These are phyloP conservation scores for Thoracochromis brauschi DNA, from an alignment of 2,113 vertebrate genomes.

Conservation along the genomic window DNA sequence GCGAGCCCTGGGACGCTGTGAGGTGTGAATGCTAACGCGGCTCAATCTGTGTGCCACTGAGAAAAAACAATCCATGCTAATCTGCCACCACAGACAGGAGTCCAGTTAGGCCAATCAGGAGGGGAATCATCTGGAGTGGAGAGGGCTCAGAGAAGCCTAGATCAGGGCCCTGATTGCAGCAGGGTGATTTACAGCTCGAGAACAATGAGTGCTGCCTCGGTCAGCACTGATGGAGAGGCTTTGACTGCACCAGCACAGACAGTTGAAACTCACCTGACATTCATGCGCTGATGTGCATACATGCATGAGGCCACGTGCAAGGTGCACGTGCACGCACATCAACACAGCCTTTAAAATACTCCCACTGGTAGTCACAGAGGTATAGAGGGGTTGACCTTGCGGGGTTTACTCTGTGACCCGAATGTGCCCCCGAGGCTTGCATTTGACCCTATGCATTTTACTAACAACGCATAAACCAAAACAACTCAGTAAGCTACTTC, in stretches of 20 bases:
- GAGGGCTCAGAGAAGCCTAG: slow-evolving; percentile 60
- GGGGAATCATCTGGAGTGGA: slow-evolving; percentile 73
- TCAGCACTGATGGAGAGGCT: slow-evolving; percentile 60
- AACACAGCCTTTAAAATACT: neutral
- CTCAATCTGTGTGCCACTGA: slow-evolving; percentile 63
- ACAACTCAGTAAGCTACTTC: slow-evolving; percentile 70
- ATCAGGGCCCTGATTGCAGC: slow-evolving; percentile 70
- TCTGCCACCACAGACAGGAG: slow-evolving; percentile 69
- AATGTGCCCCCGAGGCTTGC: slow-evolving; percentile 40
- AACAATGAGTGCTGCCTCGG: slow-evolving; percentile 69
- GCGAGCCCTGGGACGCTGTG: neutral
- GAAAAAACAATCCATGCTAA: slow-evolving; percentile 76
- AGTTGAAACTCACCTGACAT: slow-evolving; percentile 48
- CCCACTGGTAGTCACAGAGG: neutral
- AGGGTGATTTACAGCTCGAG: slow-evolving; percentile 70
- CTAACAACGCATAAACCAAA: slow-evolving; percentile 76
- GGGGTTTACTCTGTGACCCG: slow-evolving; percentile 38
- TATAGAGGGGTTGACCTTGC: neutral
- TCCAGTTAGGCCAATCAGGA: slow-evolving; percentile 77
- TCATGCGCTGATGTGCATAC: slow-evolving; percentile 18
- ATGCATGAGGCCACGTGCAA: neutral
- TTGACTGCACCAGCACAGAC: slow-evolving; percentile 18
- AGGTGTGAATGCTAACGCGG: slow-evolving; percentile 61
- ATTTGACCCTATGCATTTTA: slow-evolving; percentile 77
- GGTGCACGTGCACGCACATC: neutral